Conservation (phyloP, 2,113 vertebrate genomes). For the Stictonetta naevosa region DNA sequence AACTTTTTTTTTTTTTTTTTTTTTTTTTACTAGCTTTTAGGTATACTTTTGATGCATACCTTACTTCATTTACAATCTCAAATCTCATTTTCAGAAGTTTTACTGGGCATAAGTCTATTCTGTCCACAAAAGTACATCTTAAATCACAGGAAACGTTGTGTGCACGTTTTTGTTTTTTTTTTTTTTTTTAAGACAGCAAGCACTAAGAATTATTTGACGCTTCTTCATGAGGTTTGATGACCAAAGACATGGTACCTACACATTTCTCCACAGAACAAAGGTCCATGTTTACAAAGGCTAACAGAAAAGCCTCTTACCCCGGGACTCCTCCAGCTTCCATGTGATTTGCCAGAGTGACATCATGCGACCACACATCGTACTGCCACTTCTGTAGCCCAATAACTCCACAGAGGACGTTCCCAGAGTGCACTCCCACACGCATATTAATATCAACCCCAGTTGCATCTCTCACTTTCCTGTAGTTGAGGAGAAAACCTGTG, state of each 20-base stretch:
- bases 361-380: slow-evolving; percentile 98
- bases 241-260: background rate
- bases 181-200: background rate
- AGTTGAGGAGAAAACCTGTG: slow-evolving; percentile 2
- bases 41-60: background rate
- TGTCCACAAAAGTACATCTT: background rate
- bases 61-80: background rate
- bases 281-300: background rate
- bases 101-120: background rate
- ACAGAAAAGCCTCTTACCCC: slow-evolving; percentile 80
- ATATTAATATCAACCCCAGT: slow-evolving; percentile 97
- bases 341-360: slow-evolving; percentile 96
- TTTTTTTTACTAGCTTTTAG: background rate
- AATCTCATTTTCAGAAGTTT: background rate
- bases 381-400: slow-evolving; percentile 99
- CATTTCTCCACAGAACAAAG: background rate
- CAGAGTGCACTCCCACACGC: slow-evolving; percentile 96
- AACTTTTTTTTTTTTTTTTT: background rate
- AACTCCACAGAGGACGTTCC: slow-evolving; percentile 96
- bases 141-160: background rate
- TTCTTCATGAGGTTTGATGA: background rate
- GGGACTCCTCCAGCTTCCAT: slow-evolving; percentile 98
- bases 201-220: background rate
- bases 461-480: slow-evolving; percentile 94
- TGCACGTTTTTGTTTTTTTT: background rate